Evolutionary conservation across 2,888 invertebrate genomes (phyloP).

Genomic region (Spodoptera littoralis): DNA sequence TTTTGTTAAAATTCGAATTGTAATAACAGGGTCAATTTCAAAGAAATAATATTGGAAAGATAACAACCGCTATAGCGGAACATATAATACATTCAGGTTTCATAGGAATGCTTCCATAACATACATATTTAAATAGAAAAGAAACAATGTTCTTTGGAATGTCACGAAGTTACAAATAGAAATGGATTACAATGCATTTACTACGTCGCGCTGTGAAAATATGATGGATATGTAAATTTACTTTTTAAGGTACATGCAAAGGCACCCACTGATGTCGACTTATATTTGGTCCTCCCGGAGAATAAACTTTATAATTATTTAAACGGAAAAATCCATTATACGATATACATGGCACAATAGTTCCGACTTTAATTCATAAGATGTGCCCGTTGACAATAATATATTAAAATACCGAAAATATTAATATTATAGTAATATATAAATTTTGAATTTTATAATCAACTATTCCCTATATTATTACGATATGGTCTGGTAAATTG

Average conservation of each 20-base stretch:
- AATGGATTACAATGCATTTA: conserved; percentile 50
- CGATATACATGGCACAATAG: conserved; percentile 66
- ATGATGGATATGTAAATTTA: conserved; percentile 68
- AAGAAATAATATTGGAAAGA: conserved; percentile 56
- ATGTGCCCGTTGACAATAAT: conserved; percentile 62
- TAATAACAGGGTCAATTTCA: conserved; percentile 54
- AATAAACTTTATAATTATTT: conserved; percentile 68
- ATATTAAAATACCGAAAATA: conserved; percentile 62
- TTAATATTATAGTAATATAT: conserved; percentile 56
- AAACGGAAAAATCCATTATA: conserved; percentile 61
- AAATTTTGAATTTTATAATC: conserved; percentile 52
- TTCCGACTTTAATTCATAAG: conserved; percentile 58
- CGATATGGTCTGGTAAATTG: conserved; percentile 62
- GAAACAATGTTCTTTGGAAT: conserved; percentile 84
- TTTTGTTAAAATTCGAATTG: conserved; percentile 65
- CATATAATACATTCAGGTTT: conserved; percentile 71
- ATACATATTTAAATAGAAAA: conserved; percentile 72
- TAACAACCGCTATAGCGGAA: conserved; percentile 70
- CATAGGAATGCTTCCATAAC: conserved; percentile 79
- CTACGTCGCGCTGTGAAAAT: conserved; percentile 37
- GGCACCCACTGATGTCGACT: conserved; percentile 76
- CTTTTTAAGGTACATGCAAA: conserved; percentile 74
- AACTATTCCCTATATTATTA: conserved; percentile 49
- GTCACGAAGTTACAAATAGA: conserved; percentile 78
- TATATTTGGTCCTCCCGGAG: conserved; percentile 78